Conservation (phyloP, 2,113 vertebrate species). For the Leuciscus idus region DNA sequence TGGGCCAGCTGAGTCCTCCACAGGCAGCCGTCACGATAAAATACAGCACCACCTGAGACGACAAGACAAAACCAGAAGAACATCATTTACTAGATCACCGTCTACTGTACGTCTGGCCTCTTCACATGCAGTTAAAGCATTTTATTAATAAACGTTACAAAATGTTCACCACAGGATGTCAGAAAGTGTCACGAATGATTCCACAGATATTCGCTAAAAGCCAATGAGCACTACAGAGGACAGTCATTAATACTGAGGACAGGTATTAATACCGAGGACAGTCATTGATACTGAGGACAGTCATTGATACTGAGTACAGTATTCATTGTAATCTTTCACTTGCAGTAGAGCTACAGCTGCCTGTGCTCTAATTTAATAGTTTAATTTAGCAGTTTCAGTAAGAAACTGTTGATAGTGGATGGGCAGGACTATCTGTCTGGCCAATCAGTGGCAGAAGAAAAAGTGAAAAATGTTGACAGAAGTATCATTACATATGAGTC, state of each 20-base stretch:
- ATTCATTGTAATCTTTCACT: no score
- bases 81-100: not conserved
- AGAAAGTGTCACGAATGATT: not conserved
- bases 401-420: no score
- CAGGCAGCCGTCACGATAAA: constrained; percentile 87
- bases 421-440: not conserved
- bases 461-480: not conserved
- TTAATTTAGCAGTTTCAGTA: no score
- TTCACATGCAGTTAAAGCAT: not conserved
- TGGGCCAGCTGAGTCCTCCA: constrained; percentile 87
- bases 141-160: no score
- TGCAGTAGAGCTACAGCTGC: no score
- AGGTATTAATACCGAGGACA: not conserved
- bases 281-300: no score
- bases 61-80: not conserved
- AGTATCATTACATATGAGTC: not conserved
- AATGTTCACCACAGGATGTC: no score
- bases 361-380: no score
- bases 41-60: constrained; percentile 86
- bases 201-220: not conserved
- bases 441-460: not conserved
- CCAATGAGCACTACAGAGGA: not conserved
- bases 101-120: no score
- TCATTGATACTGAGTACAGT: not conserved
- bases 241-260: not conserved